Base-by-base conservation (phyloP, 1,140 invertebrate genomes). In the Colletes latitarsis region DNA sequence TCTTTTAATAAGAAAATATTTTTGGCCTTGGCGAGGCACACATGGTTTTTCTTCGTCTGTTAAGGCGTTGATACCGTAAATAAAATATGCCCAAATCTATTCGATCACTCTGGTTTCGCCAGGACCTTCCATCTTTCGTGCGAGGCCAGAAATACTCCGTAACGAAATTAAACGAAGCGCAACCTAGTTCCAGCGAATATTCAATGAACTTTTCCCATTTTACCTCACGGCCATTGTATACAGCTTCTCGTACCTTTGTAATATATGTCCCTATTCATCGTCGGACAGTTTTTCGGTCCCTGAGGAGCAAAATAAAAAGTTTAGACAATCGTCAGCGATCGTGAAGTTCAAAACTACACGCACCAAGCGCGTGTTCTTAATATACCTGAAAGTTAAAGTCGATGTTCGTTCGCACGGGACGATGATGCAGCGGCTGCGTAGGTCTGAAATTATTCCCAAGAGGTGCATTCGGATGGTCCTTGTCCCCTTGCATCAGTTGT, bases 391-490 rank as follows among this genome's bases (percentile, higher is more conserved):
- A 94, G 88, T 96, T 96, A 93, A 99, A 98, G 93, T 99, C 97
- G 91, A 99, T 99, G 94, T 99, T 99, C 70, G 98, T 99, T 91
- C 98, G 95, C 67, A 99, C 96, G 17, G 98, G 97, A 84, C 98
- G 95, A 93, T 98, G 97, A 93, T 99, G 96, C 39, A 99, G 94
- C 46, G 96, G 96, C 91, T 98, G 98, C 3, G 97, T 96, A 43
- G 98, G 98, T 91, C 98, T 95, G 91, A 97, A 97, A 94, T 99
- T 99, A 94, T 98, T 98, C 82, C 97, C 97, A 88, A 99, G 94
- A 19, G 97, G 97, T 70, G 97, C 97, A 93, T 98, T 98, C 15
- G 97, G 96, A 91, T 97, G 95, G 85, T 95, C 95, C 82, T 95
- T 95, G 90, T 97, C 97, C 19, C 97, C 97, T 93, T 98, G 97